Evolutionary conservation across 2,888 invertebrate species (phyloP).

Genomic region (Tenthredo distinguenda): DNA sequence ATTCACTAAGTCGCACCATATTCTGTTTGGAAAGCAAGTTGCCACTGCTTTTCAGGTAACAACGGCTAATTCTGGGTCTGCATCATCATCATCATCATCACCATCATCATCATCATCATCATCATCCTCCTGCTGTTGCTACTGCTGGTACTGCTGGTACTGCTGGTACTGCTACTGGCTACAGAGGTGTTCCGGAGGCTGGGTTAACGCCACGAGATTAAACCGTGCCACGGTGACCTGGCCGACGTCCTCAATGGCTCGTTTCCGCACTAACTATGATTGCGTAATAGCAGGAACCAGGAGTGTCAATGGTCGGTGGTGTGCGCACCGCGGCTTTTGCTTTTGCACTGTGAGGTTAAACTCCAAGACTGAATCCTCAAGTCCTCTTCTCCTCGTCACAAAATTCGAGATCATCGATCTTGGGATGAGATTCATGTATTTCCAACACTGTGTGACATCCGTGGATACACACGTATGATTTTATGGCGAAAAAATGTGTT

Average conservation of each 20-base stretch:
- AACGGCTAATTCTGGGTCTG: not conserved
- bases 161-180: not conserved
- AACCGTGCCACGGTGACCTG: slow-evolving; percentile 45
- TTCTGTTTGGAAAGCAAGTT: not conserved
- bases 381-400: not conserved
- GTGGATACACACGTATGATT: not conserved
- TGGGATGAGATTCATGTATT: not conserved
- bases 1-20: not conserved
- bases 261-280: slow-evolving; percentile 63
- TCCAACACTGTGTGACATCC: not conserved
- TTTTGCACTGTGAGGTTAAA: slow-evolving; percentile 5
- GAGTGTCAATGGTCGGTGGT: slow-evolving; percentile 41
- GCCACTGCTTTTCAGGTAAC: not conserved
- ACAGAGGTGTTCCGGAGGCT: slow-evolving; percentile 20
- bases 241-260: slow-evolving; percentile 68
- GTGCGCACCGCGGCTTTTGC: not conserved
- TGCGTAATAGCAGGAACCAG: slow-evolving; percentile 51
- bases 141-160: not conserved
- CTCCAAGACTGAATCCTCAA: not conserved
- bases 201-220: not conserved
- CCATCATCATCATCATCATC: not conserved
- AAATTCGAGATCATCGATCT: not conserved
- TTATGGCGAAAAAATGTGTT: not conserved
- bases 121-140: not conserved
- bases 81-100: not conserved